Evolutionary conservation across 2,113 vertebrate genomes (phyloP), one percentile per base, ranked within the genome.

Genomic region (Oryzias melastigma): DNA sequence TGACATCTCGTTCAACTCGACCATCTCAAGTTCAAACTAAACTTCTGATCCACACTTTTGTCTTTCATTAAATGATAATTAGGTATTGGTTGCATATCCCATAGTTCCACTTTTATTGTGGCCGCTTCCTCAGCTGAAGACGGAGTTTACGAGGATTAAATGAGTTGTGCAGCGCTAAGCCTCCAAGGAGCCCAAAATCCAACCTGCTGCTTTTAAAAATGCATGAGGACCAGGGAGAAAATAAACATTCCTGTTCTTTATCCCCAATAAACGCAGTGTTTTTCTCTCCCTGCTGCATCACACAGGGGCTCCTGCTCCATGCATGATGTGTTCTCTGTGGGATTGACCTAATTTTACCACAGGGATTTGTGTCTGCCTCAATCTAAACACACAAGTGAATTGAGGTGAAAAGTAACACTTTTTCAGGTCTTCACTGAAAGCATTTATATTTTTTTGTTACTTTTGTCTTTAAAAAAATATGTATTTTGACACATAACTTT

Each of bases 131-230:
- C 45, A 15, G 53, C 3, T 69, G 44, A 15, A 25, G 4, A 43
- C 22, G 22, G 29, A 35, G 25, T 77, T 58, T 53, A 53, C 15
- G 29, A 24, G 58, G 58, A 51, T 62, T 62, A 24, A 7, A 48
- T 20, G 18, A 68, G 29, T 53, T 68, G 50, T 65, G 35, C 19
- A 56, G n/a, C 3, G 3, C 8, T 0, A 51, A 53, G 42, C 45
- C 52, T 58, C 15, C 27, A 53, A 68, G 72, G 58, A 47, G 48
- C 57, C 43, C 40, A 58, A 71, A 66, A 22, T 16, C 29, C 14
- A 58, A 58, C 29, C 2, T 35, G n/a, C 5, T 57, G 52, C 52
- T 59, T 60, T 81, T 35, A 80, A 78, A 76, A 59, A 68, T 65
- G 35, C 70, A 77, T 10, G 41, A 72, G 63, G 47, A 57, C 55